A percentile compares a stretch with the other conserved stretches of the same genome.
Conservation (phyloP, 2,888 invertebrate species). For the Atethmia centrago region DNA sequence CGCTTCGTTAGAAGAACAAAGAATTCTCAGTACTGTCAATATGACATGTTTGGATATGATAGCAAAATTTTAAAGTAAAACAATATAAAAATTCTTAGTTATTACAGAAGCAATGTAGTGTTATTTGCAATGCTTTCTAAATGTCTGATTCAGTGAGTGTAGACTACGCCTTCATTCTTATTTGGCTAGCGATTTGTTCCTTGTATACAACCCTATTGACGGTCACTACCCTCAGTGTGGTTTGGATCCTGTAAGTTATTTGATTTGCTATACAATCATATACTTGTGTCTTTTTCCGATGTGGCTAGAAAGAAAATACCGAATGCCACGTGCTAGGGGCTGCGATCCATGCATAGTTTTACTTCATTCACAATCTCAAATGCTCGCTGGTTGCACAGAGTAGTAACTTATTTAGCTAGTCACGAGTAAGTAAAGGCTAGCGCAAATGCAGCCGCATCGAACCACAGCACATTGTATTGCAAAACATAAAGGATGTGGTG, state of each 20-base stretch:
- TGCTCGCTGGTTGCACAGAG: background rate
- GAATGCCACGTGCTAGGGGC: background rate
- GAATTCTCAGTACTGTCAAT: conserved; percentile 24
- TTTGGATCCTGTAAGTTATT: conserved; percentile 77
- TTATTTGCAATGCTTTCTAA: conserved; percentile 61
- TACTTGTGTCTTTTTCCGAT: background rate
- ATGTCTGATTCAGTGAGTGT: conserved; percentile 79
- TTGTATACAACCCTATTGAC: conserved; percentile 78
- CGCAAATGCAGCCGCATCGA: background rate
- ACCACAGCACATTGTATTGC: no score
- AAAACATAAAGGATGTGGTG: background rate
- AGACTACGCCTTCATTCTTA: conserved; percentile 73
- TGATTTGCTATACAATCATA: background rate
- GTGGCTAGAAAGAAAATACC: background rate
- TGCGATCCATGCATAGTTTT: background rate
- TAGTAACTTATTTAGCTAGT: background rate
- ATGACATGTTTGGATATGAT: conserved; percentile 42
- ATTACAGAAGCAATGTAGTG: conserved; percentile 59
- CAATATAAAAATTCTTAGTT: conserved; percentile 35
- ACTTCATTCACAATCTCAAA: background rate
- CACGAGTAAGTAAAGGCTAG: background rate
- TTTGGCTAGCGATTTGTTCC: conserved; percentile 81
- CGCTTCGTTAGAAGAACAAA: conserved; percentile 27
- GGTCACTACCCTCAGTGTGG: conserved; percentile 77
- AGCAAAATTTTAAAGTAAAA: conserved; percentile 53